phyloP scores from a whole-genome alignment of 1,140 invertebrate species.

The Drosophila orena region DNA sequence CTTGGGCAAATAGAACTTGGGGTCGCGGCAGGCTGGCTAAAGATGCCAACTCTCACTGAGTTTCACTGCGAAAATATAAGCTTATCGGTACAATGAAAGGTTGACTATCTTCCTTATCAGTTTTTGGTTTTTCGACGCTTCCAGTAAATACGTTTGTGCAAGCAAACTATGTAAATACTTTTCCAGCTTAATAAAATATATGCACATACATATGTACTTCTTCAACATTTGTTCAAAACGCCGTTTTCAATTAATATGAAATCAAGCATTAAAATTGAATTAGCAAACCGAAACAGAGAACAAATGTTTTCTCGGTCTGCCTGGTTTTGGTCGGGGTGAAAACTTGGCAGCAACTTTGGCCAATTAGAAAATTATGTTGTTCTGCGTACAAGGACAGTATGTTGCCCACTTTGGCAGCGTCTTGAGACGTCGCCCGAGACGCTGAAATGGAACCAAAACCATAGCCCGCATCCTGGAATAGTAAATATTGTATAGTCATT shows the following conservation, averaged over 20 bases:
- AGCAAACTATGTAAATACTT: no score
- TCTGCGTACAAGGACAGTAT: constrained; percentile 68
- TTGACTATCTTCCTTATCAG: no score
- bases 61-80: constrained; percentile 26
- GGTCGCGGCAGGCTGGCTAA: constrained; percentile 11
- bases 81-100: background rate
- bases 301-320: constrained; percentile 43
- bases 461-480: constrained; percentile 39
- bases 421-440: constrained; percentile 20
- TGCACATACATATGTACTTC: no score
- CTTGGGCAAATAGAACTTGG: constrained; percentile 63
- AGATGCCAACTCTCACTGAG: constrained; percentile 33
- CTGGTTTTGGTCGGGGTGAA: constrained; percentile 29
- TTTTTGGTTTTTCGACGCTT: no score
- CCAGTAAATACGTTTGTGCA: no score
- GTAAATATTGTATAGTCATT: constrained; percentile 82
- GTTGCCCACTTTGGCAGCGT: constrained; percentile 64
- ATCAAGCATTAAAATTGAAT: constrained; percentile 85
- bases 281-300: constrained; percentile 69
- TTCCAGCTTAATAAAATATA: no score
- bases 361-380: constrained; percentile 79
- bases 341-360: constrained; percentile 76
- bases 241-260: constrained; percentile 84
- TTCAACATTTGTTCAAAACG: constrained; percentile 23
- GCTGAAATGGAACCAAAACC: background rate